Evolutionary conservation across 2,888 invertebrate genomes (phyloP).

Genomic region (Eupithecia subfuscata): DNA sequence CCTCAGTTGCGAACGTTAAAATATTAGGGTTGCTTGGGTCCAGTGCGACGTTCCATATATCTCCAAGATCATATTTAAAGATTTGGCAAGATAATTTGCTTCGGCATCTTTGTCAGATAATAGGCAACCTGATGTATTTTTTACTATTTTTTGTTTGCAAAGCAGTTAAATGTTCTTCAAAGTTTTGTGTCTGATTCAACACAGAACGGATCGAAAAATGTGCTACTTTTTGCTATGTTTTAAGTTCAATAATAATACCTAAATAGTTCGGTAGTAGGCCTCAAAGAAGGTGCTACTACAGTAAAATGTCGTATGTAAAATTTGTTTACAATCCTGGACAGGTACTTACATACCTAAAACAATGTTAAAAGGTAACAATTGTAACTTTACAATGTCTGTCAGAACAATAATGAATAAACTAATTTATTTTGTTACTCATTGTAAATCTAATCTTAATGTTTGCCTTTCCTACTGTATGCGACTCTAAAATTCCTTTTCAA

Average conservation of each 20-base stretch:
- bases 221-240: not conserved
- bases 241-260: not conserved
- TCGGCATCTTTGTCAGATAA: constrained; percentile 55
- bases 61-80: constrained; percentile 61
- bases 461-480: constrained; percentile 26
- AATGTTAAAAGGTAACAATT: constrained; percentile 17
- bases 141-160: constrained; percentile 31
- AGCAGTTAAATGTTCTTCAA: constrained; percentile 11
- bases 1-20: constrained; percentile 65
- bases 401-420: constrained; percentile 24
- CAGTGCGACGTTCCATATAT: constrained; percentile 58
- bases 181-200: constrained; percentile 2
- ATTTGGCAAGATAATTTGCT: constrained; percentile 70
- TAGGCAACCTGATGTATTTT: constrained; percentile 35
- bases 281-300: constrained; percentile 24
- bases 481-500: constrained; percentile 6
- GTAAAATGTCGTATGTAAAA: constrained; percentile 19
- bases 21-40: constrained; percentile 77
- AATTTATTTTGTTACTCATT: constrained; percentile 3
- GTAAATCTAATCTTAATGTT: constrained; percentile 19
- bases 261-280: not conserved
- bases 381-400: constrained; percentile 12
- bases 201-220: not conserved
- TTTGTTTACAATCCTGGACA: not conserved
- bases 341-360: constrained; percentile 13